Conservation (phyloP, 2,888 invertebrate species). For the Esperia sulphurella region DNA sequence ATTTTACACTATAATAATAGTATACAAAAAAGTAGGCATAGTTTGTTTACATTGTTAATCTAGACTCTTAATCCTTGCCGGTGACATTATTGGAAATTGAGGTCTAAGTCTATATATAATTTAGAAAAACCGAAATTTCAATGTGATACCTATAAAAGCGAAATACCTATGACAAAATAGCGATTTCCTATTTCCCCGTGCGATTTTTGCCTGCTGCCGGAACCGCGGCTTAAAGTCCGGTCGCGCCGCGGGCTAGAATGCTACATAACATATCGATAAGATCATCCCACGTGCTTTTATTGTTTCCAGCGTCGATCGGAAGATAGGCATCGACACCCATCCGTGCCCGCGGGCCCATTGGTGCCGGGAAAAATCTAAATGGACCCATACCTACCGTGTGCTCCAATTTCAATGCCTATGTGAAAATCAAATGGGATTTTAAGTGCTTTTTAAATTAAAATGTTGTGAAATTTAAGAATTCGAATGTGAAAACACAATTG, state of each 20-base stretch:
- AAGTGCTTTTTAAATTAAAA: slow-evolving; percentile 1
- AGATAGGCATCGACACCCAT: not conserved
- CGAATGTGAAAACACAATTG: too few relatives aligned
- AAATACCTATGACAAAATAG: too few relatives aligned
- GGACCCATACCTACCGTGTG: slow-evolving; percentile 5
- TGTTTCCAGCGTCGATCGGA: slow-evolving; percentile 19
- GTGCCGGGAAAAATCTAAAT: slow-evolving; percentile 8
- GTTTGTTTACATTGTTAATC: too few relatives aligned
- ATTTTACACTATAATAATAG: too few relatives aligned
- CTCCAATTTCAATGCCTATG: slow-evolving; percentile 3
- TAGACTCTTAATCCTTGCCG: too few relatives aligned
- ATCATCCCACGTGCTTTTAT: slow-evolving; percentile 56
- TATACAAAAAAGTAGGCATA: too few relatives aligned
- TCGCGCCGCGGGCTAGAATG: slow-evolving; percentile 46
- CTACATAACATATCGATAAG: slow-evolving; percentile 70
- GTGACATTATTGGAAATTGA: too few relatives aligned
- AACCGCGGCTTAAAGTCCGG: slow-evolving; percentile 40
- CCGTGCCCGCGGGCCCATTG: slow-evolving; percentile 2
- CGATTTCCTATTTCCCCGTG: not conserved
- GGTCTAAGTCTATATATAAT: too few relatives aligned
- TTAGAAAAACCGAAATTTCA: too few relatives aligned
- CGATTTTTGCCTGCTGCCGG: slow-evolving; percentile 29
- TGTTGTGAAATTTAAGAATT: too few relatives aligned
- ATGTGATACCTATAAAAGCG: too few relatives aligned
- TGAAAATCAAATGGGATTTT: not conserved